Percentiles rank a stretch among this genome's conserved stretches.
These are phyloP conservation scores for Gasterosteus aculeatus DNA, from an alignment of 2,113 vertebrate species.

Conservation along the genomic window DNA sequence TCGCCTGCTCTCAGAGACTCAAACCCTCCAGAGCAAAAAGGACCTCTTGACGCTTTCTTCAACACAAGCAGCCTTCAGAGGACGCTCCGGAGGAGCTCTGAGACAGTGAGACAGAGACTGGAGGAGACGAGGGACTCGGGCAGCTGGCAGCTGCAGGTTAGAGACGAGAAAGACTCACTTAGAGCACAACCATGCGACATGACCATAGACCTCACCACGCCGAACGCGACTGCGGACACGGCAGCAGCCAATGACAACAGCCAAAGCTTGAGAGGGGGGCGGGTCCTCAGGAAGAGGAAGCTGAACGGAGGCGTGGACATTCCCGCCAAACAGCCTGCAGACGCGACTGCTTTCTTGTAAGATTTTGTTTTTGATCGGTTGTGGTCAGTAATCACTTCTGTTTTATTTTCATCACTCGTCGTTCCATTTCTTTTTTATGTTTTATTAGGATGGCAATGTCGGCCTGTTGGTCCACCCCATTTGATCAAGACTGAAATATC, in stretches of 20 bases:
- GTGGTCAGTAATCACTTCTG: background rate
- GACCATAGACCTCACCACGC: slow-evolving; percentile 64
- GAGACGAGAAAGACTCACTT: slow-evolving; percentile 25
- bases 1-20: slow-evolving; percentile 46
- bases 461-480: background rate
- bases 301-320: slow-evolving; percentile 55
- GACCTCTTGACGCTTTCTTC: background rate
- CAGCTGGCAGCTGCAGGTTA: slow-evolving; percentile 27
- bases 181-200: slow-evolving; percentile 23
- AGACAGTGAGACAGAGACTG: slow-evolving; percentile 29
- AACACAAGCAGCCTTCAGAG: slow-evolving; percentile 30
- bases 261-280: slow-evolving; percentile 46
- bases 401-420: background rate
- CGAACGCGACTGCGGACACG: slow-evolving; percentile 25
- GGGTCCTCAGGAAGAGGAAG: slow-evolving; percentile 70
- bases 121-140: slow-evolving; percentile 31
- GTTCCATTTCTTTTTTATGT: background rate
- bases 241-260: slow-evolving; percentile 44
- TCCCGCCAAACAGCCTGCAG: slow-evolving; percentile 53
- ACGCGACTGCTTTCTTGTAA: slow-evolving; percentile 59
- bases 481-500: background rate
- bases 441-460: background rate
- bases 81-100: slow-evolving; percentile 22
- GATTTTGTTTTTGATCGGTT: slow-evolving; percentile 7
- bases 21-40: slow-evolving; percentile 32